Evolutionary conservation across 2,113 vertebrate species (phyloP).

Genomic region (Dasypus novemcinctus): DNA sequence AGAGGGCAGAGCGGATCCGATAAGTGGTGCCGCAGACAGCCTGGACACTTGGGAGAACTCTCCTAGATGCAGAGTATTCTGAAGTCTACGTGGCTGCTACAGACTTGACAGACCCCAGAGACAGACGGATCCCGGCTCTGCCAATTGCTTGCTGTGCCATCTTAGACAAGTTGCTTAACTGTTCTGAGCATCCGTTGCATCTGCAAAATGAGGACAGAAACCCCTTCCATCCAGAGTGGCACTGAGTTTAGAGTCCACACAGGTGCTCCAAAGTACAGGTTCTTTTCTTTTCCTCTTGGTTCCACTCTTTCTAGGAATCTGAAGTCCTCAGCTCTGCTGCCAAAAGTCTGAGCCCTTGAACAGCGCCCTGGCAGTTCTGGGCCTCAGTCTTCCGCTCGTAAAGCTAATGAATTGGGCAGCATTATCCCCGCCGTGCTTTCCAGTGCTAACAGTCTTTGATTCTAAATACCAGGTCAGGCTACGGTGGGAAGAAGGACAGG

Average conservation of each 20-base stretch:
- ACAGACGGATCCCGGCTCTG: fast-evolving
- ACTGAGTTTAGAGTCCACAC: fast-evolving
- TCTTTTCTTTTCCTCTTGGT: neutral
- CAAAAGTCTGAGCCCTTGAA: neutral
- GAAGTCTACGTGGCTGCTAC: fast-evolving
- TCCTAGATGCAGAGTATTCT: neutral
- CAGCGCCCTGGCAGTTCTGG: fast-evolving
- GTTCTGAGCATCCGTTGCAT: neutral
- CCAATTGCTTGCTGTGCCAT: fast-evolving
- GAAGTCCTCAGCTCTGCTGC: neutral
- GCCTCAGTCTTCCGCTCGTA: neutral
- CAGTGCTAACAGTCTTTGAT: fast-evolving
- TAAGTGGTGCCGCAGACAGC: neutral
- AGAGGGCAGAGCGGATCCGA: neutral
- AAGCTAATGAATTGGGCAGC: too few relatives aligned
- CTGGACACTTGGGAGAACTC: neutral
- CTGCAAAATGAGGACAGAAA: neutral
- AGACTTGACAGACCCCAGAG: neutral
- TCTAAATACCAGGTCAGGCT: neutral
- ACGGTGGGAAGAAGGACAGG: neutral
- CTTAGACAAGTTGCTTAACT: fast-evolving
- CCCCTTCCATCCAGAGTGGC: too few relatives aligned
- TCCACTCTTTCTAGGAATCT: neutral
- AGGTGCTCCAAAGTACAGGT: fast-evolving
- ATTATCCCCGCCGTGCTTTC: fast-evolving